phyloP scores from a whole-genome alignment of 2,888 invertebrate species.

The Pollenia amentaria region DNA sequence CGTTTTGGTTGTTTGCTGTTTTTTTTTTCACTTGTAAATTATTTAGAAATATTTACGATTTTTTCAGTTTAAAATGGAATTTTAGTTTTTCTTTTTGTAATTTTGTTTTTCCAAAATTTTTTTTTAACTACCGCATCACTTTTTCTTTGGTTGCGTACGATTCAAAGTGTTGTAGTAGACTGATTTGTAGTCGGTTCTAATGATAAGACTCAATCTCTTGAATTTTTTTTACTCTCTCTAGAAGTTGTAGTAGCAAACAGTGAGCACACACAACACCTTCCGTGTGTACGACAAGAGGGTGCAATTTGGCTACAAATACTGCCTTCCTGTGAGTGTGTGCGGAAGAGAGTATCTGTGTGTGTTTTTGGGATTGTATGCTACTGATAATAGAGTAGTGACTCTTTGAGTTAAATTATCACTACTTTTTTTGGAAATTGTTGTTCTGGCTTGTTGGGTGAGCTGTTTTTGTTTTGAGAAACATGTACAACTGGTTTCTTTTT shows the following conservation, averaged over 20 bases:
- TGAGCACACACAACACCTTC: slow-evolving; percentile 56
- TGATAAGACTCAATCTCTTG: slow-evolving; percentile 81
- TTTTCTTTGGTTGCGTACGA: slow-evolving; percentile 77
- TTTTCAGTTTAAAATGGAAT: too few species aligned
- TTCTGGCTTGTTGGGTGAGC: slow-evolving; percentile 70
- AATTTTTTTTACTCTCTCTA: slow-evolving; percentile 74
- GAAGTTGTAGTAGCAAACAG: slow-evolving; percentile 73
- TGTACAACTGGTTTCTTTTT: slow-evolving; percentile 74
- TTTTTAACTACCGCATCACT: slow-evolving; percentile 52
- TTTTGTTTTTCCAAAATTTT: slow-evolving; percentile 41
- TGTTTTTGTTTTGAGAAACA: slow-evolving; percentile 34
- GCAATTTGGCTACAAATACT: slow-evolving; percentile 18
- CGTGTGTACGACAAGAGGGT: slow-evolving; percentile 45
- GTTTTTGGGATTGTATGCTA: slow-evolving; percentile 48
- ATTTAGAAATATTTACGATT: too few species aligned
- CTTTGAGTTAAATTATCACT: slow-evolving; percentile 71
- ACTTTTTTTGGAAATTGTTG: slow-evolving; percentile 71
- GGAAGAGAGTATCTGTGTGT: slow-evolving; percentile 45
- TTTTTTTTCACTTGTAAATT: slow-evolving; percentile 1
- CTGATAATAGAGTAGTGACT: slow-evolving; percentile 73
- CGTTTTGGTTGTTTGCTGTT: background rate
- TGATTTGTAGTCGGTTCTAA: slow-evolving; percentile 78
- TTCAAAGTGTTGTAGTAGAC: slow-evolving; percentile 81
- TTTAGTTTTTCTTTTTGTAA: slow-evolving; percentile 32
- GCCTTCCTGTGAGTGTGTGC: slow-evolving; percentile 31